phyloP scores from a whole-genome alignment of 1,140 invertebrate genomes.

The Drosophila takahashii region DNA sequence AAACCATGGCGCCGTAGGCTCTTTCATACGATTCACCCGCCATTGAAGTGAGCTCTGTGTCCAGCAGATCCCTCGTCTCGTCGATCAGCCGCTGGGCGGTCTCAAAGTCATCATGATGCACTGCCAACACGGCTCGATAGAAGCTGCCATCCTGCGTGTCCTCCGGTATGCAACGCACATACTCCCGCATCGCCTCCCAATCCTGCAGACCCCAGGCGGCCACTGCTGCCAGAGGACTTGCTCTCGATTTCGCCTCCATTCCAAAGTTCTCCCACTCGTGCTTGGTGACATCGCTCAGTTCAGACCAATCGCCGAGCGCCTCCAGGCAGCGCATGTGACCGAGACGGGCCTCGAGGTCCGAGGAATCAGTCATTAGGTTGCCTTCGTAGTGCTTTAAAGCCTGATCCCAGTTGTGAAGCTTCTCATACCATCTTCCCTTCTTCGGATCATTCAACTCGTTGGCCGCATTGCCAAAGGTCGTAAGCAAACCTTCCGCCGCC shows the following conservation, averaged over 20 bases:
- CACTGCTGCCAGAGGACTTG: conserved; percentile 96
- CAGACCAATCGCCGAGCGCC: conserved; percentile 98
- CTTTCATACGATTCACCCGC: conserved; percentile 99
- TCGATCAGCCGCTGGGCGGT: conserved; percentile 92
- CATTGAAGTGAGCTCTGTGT: conserved; percentile 98
- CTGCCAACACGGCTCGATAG: conserved; percentile 96
- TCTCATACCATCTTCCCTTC: conserved; percentile 99
- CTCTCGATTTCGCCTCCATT: conserved; percentile 91
- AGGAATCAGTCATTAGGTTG: conserved; percentile 87
- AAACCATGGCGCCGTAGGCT: conserved; percentile 98
- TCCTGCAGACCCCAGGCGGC: conserved; percentile 97
- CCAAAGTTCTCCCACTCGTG: conserved; percentile 90
- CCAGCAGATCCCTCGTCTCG: conserved; percentile 95
- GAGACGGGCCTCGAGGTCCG: conserved; percentile 93
- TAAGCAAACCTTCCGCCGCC: conserved; percentile 97
- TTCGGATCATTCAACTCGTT: conserved; percentile 89
- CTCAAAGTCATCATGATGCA: conserved; percentile 94
- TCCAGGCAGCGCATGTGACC: conserved; percentile 99
- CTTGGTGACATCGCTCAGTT: conserved; percentile 90
- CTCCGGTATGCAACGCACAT: conserved; percentile 93
- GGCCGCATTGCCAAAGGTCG: conserved; percentile 90
- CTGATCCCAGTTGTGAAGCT: conserved; percentile 99
- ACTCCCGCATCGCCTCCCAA: conserved; percentile 97
- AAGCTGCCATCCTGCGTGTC: conserved; percentile 97
- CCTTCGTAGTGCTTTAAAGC: conserved; percentile 94